Evolutionary conservation across 2,113 vertebrate genomes (phyloP), one percentile per base, ranked within the genome.

Genomic region (Hemibagrus wyckioides): DNA sequence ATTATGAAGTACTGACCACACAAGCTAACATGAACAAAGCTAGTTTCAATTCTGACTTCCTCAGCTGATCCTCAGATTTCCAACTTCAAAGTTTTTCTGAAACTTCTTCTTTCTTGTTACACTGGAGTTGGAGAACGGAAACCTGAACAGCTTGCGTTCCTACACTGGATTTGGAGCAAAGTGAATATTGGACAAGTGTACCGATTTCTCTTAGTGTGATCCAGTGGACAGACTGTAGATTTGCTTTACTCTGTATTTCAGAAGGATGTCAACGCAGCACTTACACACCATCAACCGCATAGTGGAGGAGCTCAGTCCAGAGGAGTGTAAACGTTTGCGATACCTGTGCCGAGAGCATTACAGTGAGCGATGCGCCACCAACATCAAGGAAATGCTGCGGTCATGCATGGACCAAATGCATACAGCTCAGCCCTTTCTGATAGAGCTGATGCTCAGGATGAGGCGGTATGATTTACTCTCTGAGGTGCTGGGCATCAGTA

Each of bases 381-480:
- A 65, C 36, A 13, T 85, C 17, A 82, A 79, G 25, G 83, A 82
- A 21, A 81, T 82, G n/a, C 67, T 88, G 21, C 65, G 39, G 36
- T 63, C n/a, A 9, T 33, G 25, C 19, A 41, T 85, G 54, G 30
- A 15, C 41, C 21, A 59, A 4, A 41, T 28, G 0, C 83, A 90
- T 0, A 54, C 65, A 1, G 80, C 88, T 0, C 0, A 65, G 0
- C 17, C 81, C 30, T 88, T 93, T 5, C 90, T 99, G 75, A 88
- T 89, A 1, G 97, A 97, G 89, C 92, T 99, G 56, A 84, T 98
- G 56, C 93, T 94, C 82, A 92, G 92, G 61, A 86, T 99, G 56
- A 94, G 92, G 69, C 96, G 97, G 2, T 97, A 96, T 85, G 98
- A 99, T 83, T 92, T 99, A 81, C 91, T 99, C 59, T 65, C 25